A percentile compares a stretch with the other conserved stretches of the same genome.
Evolutionary conservation across 2,113 vertebrate species (phyloP).

Genomic region (Sapayoa aenigma): DNA sequence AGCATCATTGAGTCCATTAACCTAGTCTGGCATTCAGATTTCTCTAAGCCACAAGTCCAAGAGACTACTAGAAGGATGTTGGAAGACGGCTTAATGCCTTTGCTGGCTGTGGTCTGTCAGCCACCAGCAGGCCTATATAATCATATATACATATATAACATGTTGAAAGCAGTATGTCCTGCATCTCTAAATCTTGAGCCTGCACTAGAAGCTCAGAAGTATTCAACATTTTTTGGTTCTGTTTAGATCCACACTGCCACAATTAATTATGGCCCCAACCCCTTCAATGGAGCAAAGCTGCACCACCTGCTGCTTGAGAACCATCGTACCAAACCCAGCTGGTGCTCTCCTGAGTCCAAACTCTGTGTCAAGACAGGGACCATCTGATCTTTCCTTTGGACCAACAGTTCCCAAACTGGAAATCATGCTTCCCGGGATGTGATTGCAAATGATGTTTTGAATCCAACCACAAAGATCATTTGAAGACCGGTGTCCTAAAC

Average conservation of each 20-base stretch:
- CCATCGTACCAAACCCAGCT: rapidly evolving
- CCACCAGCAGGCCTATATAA: not conserved
- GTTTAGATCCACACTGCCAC: not conserved
- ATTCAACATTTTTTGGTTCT: not conserved
- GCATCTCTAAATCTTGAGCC: not conserved
- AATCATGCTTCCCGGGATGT: not conserved
- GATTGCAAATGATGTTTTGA: not conserved
- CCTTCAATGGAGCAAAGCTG: not conserved
- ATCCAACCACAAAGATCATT: not conserved
- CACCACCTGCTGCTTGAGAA: not conserved
- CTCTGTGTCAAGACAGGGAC: not conserved
- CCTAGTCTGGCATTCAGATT: not conserved
- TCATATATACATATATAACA: no score
- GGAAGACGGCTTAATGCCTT: not conserved
- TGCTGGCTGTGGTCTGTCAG: not conserved
- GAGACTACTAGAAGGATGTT: not conserved
- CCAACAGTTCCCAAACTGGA: not conserved
- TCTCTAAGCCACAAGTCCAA: not conserved
- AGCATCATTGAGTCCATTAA: not conserved
- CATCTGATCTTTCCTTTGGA: not conserved
- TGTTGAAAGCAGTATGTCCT: not conserved
- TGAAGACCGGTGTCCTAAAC: not conserved
- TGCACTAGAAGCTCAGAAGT: not conserved
- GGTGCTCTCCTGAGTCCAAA: not conserved
- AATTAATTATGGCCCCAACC: not conserved